These are phyloP conservation scores for Dysmachus trigonus DNA, from an alignment of 2,888 invertebrate genomes.

Conservation along the genomic window DNA sequence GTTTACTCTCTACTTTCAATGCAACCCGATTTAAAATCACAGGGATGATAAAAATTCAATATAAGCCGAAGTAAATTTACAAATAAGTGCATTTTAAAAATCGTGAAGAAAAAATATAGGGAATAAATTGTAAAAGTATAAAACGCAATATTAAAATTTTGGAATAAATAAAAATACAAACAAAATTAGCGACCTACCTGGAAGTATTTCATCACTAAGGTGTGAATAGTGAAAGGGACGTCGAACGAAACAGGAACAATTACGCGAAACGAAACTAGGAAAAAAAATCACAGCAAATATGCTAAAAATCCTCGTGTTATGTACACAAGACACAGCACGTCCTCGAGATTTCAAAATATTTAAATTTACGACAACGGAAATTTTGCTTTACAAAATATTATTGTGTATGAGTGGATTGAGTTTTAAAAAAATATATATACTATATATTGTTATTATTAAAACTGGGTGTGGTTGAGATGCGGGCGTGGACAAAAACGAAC, in stretches of 20 bases:
- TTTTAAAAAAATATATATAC: background rate
- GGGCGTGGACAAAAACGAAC: conserved; percentile 9
- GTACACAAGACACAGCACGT: conserved; percentile 12
- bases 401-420: background rate
- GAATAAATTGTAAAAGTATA: background rate
- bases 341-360: background rate
- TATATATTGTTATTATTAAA: background rate
- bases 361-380: background rate
- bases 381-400: background rate
- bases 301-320: background rate
- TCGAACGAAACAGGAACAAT: conserved; percentile 16
- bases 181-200: conserved; percentile 39
- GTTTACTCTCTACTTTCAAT: background rate
- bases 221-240: background rate
- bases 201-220: background rate
- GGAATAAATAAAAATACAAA: background rate
- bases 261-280: background rate
- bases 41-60: background rate
- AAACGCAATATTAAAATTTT: background rate
- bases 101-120: background rate
- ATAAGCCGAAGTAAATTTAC: conserved; percentile 11
- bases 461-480: conserved; percentile 9
- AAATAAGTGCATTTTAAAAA: background rate
- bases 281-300: background rate
- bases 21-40: background rate